Conservation (phyloP, 2,888 invertebrate species). For the Anoplius nigerrimus region DNA sequence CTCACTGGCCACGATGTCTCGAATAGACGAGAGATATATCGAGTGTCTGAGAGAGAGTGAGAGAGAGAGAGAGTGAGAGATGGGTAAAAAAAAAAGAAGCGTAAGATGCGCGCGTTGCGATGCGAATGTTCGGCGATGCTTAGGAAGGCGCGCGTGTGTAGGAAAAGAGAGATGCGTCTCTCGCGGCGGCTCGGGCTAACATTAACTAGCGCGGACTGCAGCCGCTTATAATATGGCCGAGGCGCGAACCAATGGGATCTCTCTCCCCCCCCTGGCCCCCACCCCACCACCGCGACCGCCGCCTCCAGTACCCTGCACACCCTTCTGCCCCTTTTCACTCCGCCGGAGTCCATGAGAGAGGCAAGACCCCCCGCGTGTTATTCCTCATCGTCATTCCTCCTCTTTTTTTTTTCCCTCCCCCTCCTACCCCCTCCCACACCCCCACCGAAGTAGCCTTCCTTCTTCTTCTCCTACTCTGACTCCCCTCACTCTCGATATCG, state of each 20-base stretch:
- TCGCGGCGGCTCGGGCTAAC: constrained; percentile 71
- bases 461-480: constrained; percentile 20
- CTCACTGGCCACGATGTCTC: too few species aligned
- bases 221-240: constrained; percentile 73
- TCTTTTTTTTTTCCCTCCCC: constrained; percentile 44
- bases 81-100: neutral
- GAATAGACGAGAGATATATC: too few species aligned
- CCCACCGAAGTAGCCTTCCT: constrained; percentile 17
- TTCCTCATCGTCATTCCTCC: constrained; percentile 51
- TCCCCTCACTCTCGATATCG: neutral
- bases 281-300: constrained; percentile 12
- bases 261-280: constrained; percentile 20
- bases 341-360: constrained; percentile 30
- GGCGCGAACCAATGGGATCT: constrained; percentile 71
- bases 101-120: too few species aligned
- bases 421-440: constrained; percentile 27
- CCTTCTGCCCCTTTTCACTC: constrained; percentile 15
- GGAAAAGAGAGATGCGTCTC: constrained; percentile 68
- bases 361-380: constrained; percentile 59
- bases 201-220: constrained; percentile 73
- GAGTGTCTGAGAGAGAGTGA: neutral
- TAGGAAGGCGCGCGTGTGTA: constrained; percentile 16
- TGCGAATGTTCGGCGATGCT: neutral
- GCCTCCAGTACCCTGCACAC: constrained; percentile 18
- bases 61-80: constrained; percentile 6